Evolutionary conservation across 2,797 vertebrate genomes (phyloP), one percentile per base, ranked within the genome.

Genomic region (Enteromius radiatus): DNA sequence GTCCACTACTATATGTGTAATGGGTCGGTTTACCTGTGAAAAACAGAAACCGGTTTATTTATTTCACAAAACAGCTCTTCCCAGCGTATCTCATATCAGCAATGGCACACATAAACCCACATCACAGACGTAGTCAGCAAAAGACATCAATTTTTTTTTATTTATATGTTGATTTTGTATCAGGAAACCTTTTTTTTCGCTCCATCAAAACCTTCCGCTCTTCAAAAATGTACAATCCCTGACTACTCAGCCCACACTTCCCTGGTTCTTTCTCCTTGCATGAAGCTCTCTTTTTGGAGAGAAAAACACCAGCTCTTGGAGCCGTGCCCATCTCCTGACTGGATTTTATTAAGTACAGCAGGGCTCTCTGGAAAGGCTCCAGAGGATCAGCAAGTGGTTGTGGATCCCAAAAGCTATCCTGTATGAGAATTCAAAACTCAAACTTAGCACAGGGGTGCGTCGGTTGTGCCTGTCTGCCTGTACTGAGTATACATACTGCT

Each of bases 321-420:
- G 87, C 52, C 45, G 64, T 94, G 96, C 96, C 96, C 92, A 92
- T 93, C 92, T 92, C 94, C 94, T 94, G 94, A 95, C 95, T 96
- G 95, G 95, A 91, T 94, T 97, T 96, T 93, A 97, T 96, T 96
- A 96, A 96, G 95, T 95, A 93, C 95, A 95, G 95, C 93, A 92
- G 92, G 90, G 86, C 90, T 95, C 89, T 88, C 87, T 97, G 96
- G 96, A 95, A 94, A 91, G 68, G 68, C 92, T 95, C 95, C 95
- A 96, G 91, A 91, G 90, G 90, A 93, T 89, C 91, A 84, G 91
- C 36, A 75, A 65, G 83, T 83, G 77, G 73, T 85, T 90, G 90
- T 87, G 88, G 85, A 88, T 88, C 59, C 77, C 75, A 84, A 84
- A 81, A 87, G 54, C 80, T 70, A 47, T 36, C 52, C 33, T 78